Evolutionary conservation across 2,888 invertebrate genomes (phyloP).

Genomic region (Morinoia aosen): DNA sequence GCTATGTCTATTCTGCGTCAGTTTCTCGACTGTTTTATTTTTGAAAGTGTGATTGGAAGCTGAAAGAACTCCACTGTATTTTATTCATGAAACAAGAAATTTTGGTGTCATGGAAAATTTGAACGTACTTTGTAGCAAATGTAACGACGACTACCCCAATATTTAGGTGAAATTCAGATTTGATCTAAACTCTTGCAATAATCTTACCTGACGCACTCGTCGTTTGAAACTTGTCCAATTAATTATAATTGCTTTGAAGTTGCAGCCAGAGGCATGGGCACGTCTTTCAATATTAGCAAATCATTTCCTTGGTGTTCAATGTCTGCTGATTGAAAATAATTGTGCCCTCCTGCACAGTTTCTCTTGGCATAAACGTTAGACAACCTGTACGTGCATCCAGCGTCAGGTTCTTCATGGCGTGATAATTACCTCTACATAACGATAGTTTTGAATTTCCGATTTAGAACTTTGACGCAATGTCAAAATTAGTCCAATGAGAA

Average conservation of each 20-base stretch:
- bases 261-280: neutral
- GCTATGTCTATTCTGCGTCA: too few relatives aligned
- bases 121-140: neutral
- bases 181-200: neutral
- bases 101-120: neutral
- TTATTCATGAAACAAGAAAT: neutral
- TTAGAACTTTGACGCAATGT: too few relatives aligned
- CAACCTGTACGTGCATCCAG: neutral
- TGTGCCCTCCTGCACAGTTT: neutral
- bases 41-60: neutral
- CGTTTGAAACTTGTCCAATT: neutral
- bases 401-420: neutral
- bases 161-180: neutral
- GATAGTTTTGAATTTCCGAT: too few relatives aligned
- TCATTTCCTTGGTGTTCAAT: neutral
- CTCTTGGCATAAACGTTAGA: neutral
- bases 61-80: neutral
- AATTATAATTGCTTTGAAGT: neutral
- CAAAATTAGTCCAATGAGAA: too few relatives aligned
- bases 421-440: too few relatives aligned
- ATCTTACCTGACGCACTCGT: neutral
- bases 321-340: neutral
- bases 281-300: neutral
- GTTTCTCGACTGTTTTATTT: neutral
- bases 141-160: neutral